Conservation (phyloP, 2,888 invertebrate genomes). For the Hirtodrosophila alboralis region DNA sequence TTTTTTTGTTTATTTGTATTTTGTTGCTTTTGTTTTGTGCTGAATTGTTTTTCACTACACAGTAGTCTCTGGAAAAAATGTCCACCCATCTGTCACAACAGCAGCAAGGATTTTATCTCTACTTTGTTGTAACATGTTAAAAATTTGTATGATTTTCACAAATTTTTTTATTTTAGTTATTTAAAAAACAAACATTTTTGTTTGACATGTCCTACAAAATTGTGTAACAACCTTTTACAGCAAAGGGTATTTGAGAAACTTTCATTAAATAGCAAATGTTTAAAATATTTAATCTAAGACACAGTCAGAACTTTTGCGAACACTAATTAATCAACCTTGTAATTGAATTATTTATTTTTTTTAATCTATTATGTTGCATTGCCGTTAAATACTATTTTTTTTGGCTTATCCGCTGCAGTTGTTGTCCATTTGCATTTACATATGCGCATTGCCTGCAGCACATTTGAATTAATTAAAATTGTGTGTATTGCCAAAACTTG, state of each 20-base stretch:
- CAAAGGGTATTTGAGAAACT: slow-evolving; percentile 51
- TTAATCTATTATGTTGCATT: slow-evolving; percentile 30
- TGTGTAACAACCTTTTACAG: slow-evolving; percentile 26
- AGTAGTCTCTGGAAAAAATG: slow-evolving; percentile 63
- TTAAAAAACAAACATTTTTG: slow-evolving; percentile 1
- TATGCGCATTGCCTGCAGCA: slow-evolving; percentile 66
- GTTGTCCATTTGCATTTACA: slow-evolving; percentile 55
- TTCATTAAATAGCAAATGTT: slow-evolving; percentile 50
- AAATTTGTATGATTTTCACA: slow-evolving; percentile 63
- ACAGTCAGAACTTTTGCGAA: slow-evolving; percentile 4
- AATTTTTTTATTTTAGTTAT: slow-evolving; percentile 16
- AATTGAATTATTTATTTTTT: slow-evolving; percentile 28
- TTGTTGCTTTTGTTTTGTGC: slow-evolving; percentile 7
- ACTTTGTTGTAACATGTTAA: slow-evolving; percentile 40
- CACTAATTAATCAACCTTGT: slow-evolving; percentile 43
- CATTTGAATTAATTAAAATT: slow-evolving; percentile 72
- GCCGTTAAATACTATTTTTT: slow-evolving; percentile 49
- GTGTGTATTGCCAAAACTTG: slow-evolving; percentile 58
- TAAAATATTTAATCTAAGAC: slow-evolving; percentile 18
- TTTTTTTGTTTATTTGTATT: slow-evolving; percentile 18
- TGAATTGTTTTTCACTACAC: slow-evolving; percentile 29
- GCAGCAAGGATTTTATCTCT: slow-evolving; percentile 45
- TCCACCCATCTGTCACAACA: slow-evolving; percentile 77
- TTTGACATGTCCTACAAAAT: slow-evolving; percentile 40
- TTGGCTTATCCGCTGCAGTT: slow-evolving; percentile 14